Percentiles rank a stretch among this genome's conserved stretches.
Evolutionary conservation across 2,888 invertebrate species (phyloP).

Genomic region (Periphyllus acericola): DNA sequence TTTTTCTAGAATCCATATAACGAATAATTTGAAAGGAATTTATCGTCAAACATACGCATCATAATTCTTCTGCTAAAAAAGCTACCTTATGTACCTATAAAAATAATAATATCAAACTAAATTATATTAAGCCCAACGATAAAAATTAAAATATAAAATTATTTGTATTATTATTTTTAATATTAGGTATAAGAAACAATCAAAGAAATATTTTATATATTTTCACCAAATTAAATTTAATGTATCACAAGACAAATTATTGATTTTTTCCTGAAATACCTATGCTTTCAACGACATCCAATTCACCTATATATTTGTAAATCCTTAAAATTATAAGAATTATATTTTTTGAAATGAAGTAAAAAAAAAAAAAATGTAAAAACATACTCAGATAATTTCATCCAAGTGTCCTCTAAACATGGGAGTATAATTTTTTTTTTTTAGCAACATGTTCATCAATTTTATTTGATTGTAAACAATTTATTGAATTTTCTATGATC

Average conservation of each 20-base stretch:
- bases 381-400: conserved; percentile 70
- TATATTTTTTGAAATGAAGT: background rate
- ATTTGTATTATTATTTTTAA: too few relatives aligned
- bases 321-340: conserved; percentile 67
- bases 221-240: too few relatives aligned
- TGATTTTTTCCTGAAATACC: conserved; percentile 70
- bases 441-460: conserved; percentile 66
- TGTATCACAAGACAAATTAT: conserved; percentile 52
- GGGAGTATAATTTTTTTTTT: conserved; percentile 65
- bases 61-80: too few relatives aligned
- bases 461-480: conserved; percentile 29
- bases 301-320: conserved; percentile 74
- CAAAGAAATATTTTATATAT: too few relatives aligned
- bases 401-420: conserved; percentile 67
- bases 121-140: too few relatives aligned
- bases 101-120: too few relatives aligned
- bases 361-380: conserved; percentile 15
- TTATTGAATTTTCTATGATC: conserved; percentile 70
- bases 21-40: too few relatives aligned
- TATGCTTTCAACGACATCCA: conserved; percentile 74
- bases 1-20: too few relatives aligned
- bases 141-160: too few relatives aligned
- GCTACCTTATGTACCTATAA: too few relatives aligned
- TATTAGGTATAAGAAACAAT: too few relatives aligned
- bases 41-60: too few relatives aligned